Evolutionary conservation across 2,113 vertebrate species (phyloP), one percentile per base, ranked within the genome.

Genomic region (Misgurnus anguillicaudatus): DNA sequence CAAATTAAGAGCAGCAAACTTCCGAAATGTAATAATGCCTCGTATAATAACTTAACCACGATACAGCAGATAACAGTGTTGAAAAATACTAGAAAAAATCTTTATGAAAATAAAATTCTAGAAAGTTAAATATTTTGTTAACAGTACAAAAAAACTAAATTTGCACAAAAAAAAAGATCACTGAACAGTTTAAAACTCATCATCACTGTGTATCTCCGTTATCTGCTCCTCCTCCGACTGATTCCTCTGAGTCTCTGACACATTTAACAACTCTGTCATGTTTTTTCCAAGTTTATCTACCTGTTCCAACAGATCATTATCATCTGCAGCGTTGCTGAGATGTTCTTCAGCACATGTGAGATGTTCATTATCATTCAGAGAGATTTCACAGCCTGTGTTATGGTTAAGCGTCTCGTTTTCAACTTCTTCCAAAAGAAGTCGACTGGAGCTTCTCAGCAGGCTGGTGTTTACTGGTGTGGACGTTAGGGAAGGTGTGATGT

Each of bases 261-360:
- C 75, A 2, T 84, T 84, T 77, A 93, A 81, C 0, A 80, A 85
- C 75, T 88, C 83, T 13, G 85, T 89, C 69, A 92, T 82, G 81
- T 66, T 70, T 71, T 11, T 89, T 21, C 79, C 89, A 31, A 94
- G 82, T 73, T 91, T 89, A 45, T 90, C 90, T 4, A 92, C 24
- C 65, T 89, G 88, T 73, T 82, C 68, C 2, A 71, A 80, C 3
- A 82, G 71, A 21, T 65, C 80, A 63, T 36, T 9, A 38, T 42
- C 58, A 19, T 66, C 82, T 42, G 63, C 75, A 53, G 19, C 64
- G 7, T 75, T 80, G 6, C 63, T 69, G 65, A 67, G 78, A 75
- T 79, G 9, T 17, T 79, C 75, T 3, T 83, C 85, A 11, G 83
- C 63, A 55, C 72, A 60, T 48, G 24, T 63, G 60, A 61, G 1